Base-by-base conservation (phyloP, 2,113 vertebrate genomes). In the Leptobrachium ailaonicum region DNA sequence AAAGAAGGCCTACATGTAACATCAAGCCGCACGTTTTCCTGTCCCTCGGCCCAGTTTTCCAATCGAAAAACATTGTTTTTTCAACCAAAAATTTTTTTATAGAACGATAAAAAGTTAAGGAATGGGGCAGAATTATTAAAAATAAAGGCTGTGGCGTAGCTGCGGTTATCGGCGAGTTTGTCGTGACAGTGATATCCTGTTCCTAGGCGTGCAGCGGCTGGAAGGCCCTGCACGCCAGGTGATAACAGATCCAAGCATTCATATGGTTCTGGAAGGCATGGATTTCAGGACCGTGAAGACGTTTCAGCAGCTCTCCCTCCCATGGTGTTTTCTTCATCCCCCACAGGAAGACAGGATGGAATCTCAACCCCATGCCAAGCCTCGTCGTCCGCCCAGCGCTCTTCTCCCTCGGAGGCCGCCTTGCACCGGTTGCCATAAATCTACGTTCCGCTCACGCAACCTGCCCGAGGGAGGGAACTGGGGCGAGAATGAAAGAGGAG, bases 381-480 rank as follows among this genome's bases (percentile, higher is more conserved):
- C 83, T 83, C 83, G 85, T 83, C 83, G 85, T 85, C 71, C 90
- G 88, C 89, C 83, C 88, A 85, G 83, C 75, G 82, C 76, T 83
- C 82, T 83, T 82, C 82, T 84, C 82, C 89, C 85, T 85, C 90
- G 93, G 92, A 91, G 90, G 85, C 90, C 90, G 86, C 89, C 91
- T 89, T 91, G 92, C 89, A 90, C 85, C 88, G 91, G 91, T 90
- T 75, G 86, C 92, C 86, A 87, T 79, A 80, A 88, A 89, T 83
- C 82, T 79, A 79, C 75, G 84, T 20, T 13, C 10, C 54, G 41
- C 79, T 82, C 82, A 79, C 73, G 47, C 20, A 75, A 64, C 64
- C 64, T 68, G 71, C 79, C 79, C 50, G 53, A 69, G 79, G 79
- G 79, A 75, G 71, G 63, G 47, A 80, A 68, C 6, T 47, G 78